Evolutionary conservation across 2,797 vertebrate genomes (phyloP).

Genomic region (Poeciliopsis gracilis): DNA sequence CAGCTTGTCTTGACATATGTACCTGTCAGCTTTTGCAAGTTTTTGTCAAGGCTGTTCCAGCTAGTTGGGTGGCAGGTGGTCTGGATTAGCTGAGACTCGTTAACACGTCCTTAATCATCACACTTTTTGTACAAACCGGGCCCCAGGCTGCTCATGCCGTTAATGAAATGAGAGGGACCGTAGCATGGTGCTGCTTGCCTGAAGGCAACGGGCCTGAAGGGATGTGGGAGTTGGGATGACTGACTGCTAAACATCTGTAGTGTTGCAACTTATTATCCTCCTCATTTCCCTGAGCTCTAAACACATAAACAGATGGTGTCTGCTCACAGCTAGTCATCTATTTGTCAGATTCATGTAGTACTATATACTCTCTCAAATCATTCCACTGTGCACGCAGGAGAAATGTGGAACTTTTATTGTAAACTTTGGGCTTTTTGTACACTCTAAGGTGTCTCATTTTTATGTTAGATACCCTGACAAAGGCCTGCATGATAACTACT

Average conservation of each 20-base stretch:
- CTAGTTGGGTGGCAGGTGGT: constrained; percentile 67
- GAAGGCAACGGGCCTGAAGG: constrained; percentile 53
- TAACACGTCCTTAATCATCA: constrained; percentile 79
- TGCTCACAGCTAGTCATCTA: constrained; percentile 35
- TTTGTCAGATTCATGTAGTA: constrained; percentile 32
- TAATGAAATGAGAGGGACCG: constrained; percentile 67
- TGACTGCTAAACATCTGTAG: constrained; percentile 67
- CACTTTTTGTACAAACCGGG: constrained; percentile 72
- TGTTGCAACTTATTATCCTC: constrained; percentile 52
- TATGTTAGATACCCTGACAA: constrained; percentile 90
- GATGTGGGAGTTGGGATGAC: constrained; percentile 54
- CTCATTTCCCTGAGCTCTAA: constrained; percentile 39
- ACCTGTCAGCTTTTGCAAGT: constrained; percentile 14
- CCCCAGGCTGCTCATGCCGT: constrained; percentile 58
- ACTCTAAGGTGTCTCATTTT: constrained; percentile 32
- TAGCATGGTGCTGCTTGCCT: constrained; percentile 46
- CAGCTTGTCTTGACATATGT: constrained; percentile 17
- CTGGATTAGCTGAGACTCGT: constrained; percentile 70
- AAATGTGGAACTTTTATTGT: neutral
- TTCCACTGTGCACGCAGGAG: constrained; percentile 4
- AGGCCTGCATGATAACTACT: constrained; percentile 98
- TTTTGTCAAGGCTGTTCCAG: constrained; percentile 36
- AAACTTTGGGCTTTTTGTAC: neutral
- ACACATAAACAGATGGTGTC: constrained; percentile 61
- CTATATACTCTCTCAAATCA: constrained; percentile 16